Percentiles rank a stretch among this genome's conserved stretches.
Conservation (phyloP, 1,140 invertebrate species). For the Diabrotica undecimpunctata region DNA sequence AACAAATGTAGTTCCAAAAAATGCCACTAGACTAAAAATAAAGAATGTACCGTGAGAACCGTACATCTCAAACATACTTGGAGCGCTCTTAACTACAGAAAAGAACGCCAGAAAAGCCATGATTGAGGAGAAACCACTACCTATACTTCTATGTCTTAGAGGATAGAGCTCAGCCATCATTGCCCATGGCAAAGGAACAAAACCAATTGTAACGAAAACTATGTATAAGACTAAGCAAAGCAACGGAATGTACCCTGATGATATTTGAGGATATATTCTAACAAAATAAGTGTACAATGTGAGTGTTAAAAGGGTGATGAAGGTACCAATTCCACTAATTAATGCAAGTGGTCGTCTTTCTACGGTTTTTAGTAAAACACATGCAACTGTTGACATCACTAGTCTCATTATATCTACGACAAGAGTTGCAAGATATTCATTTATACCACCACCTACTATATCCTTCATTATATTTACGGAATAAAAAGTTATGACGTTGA, state of each 20-base stretch:
- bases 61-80: slow-evolving; percentile 56
- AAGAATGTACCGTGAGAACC: slow-evolving; percentile 63
- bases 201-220: slow-evolving; percentile 54
- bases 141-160: slow-evolving; percentile 53
- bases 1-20: slow-evolving; percentile 61
- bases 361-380: slow-evolving; percentile 57
- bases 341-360: slow-evolving; percentile 56
- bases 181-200: slow-evolving; percentile 67
- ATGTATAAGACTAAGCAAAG: slow-evolving; percentile 56
- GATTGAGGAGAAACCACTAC: slow-evolving; percentile 60
- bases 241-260: slow-evolving; percentile 45
- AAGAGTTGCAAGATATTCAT: slow-evolving; percentile 61
- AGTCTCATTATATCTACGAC: slow-evolving; percentile 67
- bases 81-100: slow-evolving; percentile 66
- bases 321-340: slow-evolving; percentile 56
- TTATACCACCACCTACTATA: slow-evolving; percentile 49
- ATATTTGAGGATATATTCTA: slow-evolving; percentile 5
- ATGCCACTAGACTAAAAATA: slow-evolving; percentile 61
- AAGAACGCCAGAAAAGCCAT: slow-evolving; percentile 66
- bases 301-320: slow-evolving; percentile 52
- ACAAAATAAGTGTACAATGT: slow-evolving; percentile 39
- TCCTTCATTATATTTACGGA: slow-evolving; percentile 61
- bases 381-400: slow-evolving; percentile 56
- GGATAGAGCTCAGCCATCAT: slow-evolving; percentile 65
- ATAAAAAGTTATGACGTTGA: slow-evolving; percentile 71